A percentile compares a stretch with the other conserved stretches of the same genome.
Evolutionary conservation across 1,140 invertebrate species (phyloP).

Genomic region (Neomicropteryx cornuta): DNA sequence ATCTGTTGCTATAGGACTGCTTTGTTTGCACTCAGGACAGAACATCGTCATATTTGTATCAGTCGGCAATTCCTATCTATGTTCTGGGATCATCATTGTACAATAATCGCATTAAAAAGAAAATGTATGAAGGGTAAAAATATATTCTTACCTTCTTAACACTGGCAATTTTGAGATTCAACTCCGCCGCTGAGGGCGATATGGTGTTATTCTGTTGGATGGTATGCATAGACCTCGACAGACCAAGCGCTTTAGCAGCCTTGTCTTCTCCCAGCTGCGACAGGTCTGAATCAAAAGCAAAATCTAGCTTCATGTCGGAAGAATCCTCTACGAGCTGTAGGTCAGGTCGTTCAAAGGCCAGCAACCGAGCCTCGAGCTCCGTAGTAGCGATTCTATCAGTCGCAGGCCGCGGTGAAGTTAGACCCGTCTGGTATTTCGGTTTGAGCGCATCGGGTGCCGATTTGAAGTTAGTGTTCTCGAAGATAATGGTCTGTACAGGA

Average conservation of each 20-base stretch:
- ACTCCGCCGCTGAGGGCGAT: slow-evolving; percentile 54
- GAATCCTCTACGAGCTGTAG: slow-evolving; percentile 60
- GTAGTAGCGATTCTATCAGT: slow-evolving; percentile 6
- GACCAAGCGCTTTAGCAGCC: slow-evolving; percentile 43
- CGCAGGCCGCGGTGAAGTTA: slow-evolving; percentile 23
- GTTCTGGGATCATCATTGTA: too few species aligned
- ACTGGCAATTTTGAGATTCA: slow-evolving; percentile 88
- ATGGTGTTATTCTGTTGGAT: slow-evolving; percentile 39
- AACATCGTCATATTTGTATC: slow-evolving; percentile 45
- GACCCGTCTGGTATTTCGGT: slow-evolving; percentile 47
- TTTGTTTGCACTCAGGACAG: too few species aligned
- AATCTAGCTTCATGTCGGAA: slow-evolving; percentile 84
- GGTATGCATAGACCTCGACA: slow-evolving; percentile 50
- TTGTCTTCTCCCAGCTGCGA: slow-evolving; percentile 70
- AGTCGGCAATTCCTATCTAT: slow-evolving; percentile 67
- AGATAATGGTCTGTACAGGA: slow-evolving; percentile 80
- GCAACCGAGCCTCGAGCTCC: slow-evolving; percentile 29
- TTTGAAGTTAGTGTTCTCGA: slow-evolving; percentile 86
- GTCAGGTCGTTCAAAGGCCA: slow-evolving; percentile 26
- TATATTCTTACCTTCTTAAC: slow-evolving; percentile 89
- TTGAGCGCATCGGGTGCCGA: slow-evolving; percentile 47
- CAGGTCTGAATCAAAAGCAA: slow-evolving; percentile 73
- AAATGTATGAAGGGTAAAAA: too few species aligned
- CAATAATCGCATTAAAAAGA: too few species aligned
- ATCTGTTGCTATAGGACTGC: too few species aligned